phyloP scores from a whole-genome alignment of 2,888 invertebrate genomes.

The Agrochola lota region DNA sequence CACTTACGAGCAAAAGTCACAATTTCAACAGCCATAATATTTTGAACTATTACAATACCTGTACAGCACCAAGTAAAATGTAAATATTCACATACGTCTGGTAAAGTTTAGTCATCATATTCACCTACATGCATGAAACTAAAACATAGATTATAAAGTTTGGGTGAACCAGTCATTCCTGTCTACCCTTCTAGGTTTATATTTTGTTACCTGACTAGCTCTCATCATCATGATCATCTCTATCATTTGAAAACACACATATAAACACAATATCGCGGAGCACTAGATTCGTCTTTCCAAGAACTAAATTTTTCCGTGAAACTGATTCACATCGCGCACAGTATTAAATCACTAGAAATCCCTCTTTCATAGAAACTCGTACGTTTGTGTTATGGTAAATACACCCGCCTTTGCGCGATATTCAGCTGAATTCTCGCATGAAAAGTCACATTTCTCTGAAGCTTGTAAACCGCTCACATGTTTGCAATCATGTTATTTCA shows the following conservation, averaged over 20 bases:
- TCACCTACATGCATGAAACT: no score
- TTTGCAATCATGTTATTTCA: constrained; percentile 41
- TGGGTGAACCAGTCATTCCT: no score
- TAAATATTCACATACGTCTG: neutral
- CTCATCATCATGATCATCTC: no score
- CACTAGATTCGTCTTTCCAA: neutral
- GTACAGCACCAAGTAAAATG: neutral
- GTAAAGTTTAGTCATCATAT: no score
- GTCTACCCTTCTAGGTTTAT: no score
- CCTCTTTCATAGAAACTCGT: neutral
- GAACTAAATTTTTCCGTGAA: neutral
- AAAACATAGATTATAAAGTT: no score
- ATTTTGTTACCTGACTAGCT: neutral
- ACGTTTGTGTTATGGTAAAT: constrained; percentile 20
- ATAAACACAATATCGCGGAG: neutral
- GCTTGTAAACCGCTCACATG: constrained; percentile 31
- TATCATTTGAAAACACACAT: neutral
- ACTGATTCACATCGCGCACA: neutral
- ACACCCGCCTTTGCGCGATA: neutral
- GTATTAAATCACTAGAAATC: neutral
- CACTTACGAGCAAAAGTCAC: no score
- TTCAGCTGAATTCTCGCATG: constrained; percentile 30
- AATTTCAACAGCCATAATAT: no score
- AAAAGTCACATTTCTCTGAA: constrained; percentile 41
- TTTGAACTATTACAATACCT: neutral